A percentile compares a stretch with the other conserved stretches of the same genome.
phyloP scores from a whole-genome alignment of 2,113 vertebrate species.

The Macheiramphus alcinus region DNA sequence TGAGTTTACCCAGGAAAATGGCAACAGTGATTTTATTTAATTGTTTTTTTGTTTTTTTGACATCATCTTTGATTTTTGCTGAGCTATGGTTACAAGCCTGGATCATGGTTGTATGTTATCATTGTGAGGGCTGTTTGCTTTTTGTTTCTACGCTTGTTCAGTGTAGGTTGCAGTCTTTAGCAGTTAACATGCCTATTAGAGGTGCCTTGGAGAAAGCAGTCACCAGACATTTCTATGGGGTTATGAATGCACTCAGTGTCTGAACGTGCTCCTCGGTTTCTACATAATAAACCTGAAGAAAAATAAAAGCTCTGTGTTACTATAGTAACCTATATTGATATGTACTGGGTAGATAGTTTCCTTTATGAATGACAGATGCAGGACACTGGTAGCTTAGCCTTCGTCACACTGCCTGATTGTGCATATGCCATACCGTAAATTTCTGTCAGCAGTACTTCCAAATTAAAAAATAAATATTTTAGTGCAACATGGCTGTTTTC shows the following conservation, averaged over 20 bases:
- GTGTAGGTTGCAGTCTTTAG: neutral
- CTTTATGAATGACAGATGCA: slow-evolving; percentile 2
- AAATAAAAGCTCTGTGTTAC: slow-evolving; percentile 12
- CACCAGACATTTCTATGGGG: neutral
- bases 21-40: neutral
- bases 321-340: neutral
- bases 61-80: neutral
- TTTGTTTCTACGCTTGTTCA: neutral
- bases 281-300: neutral
- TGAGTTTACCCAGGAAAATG: neutral
- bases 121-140: neutral
- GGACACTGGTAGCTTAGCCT: neutral
- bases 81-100: neutral
- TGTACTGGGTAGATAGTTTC: neutral
- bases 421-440: neutral
- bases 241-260: neutral
- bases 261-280: neutral
- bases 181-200: neutral
- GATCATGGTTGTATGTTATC: neutral
- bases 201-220: neutral
- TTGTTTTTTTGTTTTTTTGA: neutral
- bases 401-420: neutral
- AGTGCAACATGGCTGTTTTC: neutral
- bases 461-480: neutral
- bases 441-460: neutral